Conservation (phyloP, 2,113 vertebrate genomes). For the Bubo bubo region DNA sequence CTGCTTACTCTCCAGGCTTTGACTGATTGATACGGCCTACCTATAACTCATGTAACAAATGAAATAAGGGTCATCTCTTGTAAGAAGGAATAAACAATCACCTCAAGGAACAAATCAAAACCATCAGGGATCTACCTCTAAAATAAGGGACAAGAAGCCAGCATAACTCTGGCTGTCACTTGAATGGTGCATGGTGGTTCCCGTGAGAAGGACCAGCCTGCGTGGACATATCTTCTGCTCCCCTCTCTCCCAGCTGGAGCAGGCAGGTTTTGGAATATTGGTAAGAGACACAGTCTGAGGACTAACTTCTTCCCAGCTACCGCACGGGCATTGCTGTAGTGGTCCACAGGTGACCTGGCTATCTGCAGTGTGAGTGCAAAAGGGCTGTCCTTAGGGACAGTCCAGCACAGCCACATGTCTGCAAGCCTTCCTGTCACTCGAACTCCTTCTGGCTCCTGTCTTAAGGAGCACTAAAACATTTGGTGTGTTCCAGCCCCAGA, state of each 20-base stretch:
- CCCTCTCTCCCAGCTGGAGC: background rate
- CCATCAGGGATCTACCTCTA: background rate
- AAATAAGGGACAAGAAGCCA: background rate
- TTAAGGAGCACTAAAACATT: background rate
- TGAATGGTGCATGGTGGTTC: rapidly evolving
- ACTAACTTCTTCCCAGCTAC: background rate
- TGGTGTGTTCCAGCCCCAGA: background rate
- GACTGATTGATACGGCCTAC: background rate
- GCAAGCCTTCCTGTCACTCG: background rate
- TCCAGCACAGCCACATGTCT: background rate
- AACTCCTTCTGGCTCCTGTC: background rate
- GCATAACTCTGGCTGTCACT: background rate
- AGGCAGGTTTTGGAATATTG: background rate
- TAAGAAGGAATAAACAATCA: slow-evolving; percentile 24
- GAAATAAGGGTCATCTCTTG: slow-evolving; percentile 16
- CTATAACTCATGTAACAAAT: background rate
- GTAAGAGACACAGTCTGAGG: background rate
- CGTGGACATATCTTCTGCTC: background rate
- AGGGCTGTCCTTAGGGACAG: background rate
- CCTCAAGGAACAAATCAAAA: slow-evolving; percentile 1
- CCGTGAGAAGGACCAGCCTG: rapidly evolving
- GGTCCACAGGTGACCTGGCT: background rate
- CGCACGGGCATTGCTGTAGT: background rate
- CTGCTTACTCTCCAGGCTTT: background rate
- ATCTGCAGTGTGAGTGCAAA: background rate